Percentiles rank a stretch among this genome's conserved stretches.
Evolutionary conservation across 2,797 vertebrate species (phyloP).

Genomic region (Scarus forsteni): DNA sequence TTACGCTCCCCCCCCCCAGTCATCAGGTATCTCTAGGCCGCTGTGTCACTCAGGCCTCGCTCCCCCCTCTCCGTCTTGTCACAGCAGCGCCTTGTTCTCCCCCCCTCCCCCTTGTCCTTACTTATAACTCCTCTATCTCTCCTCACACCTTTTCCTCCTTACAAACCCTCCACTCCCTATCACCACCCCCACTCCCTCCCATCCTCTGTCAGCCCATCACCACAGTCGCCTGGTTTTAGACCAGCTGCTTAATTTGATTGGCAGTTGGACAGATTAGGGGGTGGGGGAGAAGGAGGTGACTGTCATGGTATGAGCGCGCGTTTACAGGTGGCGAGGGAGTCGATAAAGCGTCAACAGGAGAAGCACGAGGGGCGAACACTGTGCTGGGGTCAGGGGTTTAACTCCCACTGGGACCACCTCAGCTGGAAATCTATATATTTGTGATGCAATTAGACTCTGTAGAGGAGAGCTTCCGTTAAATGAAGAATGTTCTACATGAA

Average conservation of each 20-base stretch:
- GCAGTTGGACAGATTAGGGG: slow-evolving; percentile 47
- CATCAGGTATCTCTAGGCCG: slow-evolving; percentile 46
- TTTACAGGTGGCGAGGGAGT: slow-evolving; percentile 20
- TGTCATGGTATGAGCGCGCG: slow-evolving; percentile 45
- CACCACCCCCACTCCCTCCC: background rate
- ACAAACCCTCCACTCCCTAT: background rate
- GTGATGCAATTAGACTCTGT: slow-evolving; percentile 36
- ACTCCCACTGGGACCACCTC: slow-evolving; percentile 14
- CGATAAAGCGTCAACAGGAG: slow-evolving; percentile 46
- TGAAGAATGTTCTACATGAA: slow-evolving; percentile 13
- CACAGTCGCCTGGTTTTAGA: slow-evolving; percentile 40
- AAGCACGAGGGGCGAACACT: slow-evolving; percentile 5
- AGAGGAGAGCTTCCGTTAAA: slow-evolving; percentile 26
- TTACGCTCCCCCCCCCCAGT: slow-evolving; percentile 42
- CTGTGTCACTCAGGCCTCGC: slow-evolving; percentile 62
- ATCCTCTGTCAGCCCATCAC: slow-evolving; percentile 52
- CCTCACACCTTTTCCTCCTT: slow-evolving; percentile 55
- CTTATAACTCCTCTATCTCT: slow-evolving; percentile 65
- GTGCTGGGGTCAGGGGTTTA: slow-evolving; percentile 14
- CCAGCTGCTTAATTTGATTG: slow-evolving; percentile 64
- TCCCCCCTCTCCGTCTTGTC: slow-evolving; percentile 53
- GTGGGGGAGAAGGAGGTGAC: slow-evolving; percentile 44
- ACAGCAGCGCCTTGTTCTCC: slow-evolving; percentile 22
- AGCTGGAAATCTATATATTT: slow-evolving; percentile 18
- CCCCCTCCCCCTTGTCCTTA: slow-evolving; percentile 34